phyloP scores from a whole-genome alignment of 2,113 vertebrate species.

The Charadrius vociferus region DNA sequence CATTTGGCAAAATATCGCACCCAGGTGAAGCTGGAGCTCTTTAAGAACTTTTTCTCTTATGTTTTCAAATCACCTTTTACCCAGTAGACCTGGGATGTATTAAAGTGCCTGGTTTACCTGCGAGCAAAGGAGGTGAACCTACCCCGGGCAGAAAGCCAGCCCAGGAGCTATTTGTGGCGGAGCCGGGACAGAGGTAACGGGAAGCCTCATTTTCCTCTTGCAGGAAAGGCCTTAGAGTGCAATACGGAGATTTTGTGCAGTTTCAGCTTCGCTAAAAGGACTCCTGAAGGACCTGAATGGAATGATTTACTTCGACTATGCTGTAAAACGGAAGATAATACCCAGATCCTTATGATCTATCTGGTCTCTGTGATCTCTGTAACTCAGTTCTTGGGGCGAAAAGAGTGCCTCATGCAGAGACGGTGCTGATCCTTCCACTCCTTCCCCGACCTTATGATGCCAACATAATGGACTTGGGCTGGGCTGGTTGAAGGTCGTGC shows the following conservation, averaged over 20 bases:
- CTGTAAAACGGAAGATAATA: not conserved
- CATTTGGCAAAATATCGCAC: not conserved
- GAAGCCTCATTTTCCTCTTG: not conserved
- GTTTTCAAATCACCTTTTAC: not conserved
- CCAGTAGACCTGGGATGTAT: fast-evolving
- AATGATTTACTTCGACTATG: not conserved
- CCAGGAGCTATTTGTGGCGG: not conserved
- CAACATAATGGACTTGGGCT: fast-evolving
- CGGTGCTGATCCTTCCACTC: fast-evolving
- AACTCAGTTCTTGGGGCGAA: not conserved
- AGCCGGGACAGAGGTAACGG: not conserved
- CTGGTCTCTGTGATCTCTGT: not conserved
- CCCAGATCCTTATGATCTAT: not conserved
- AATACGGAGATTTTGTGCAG: not conserved
- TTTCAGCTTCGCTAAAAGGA: not conserved
- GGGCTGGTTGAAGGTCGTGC: not conserved
- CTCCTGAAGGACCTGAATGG: not conserved
- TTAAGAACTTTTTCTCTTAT: not conserved
- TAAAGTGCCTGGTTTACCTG: not conserved
- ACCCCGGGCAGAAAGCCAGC: not conserved
- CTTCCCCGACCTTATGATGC: not conserved
- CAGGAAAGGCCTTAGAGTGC: not conserved
- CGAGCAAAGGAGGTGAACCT: not conserved
- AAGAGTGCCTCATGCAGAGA: fast-evolving
- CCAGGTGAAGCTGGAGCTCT: not conserved